phyloP scores from a whole-genome alignment of 2,888 invertebrate genomes.

The Leptogaster cylindrica region DNA sequence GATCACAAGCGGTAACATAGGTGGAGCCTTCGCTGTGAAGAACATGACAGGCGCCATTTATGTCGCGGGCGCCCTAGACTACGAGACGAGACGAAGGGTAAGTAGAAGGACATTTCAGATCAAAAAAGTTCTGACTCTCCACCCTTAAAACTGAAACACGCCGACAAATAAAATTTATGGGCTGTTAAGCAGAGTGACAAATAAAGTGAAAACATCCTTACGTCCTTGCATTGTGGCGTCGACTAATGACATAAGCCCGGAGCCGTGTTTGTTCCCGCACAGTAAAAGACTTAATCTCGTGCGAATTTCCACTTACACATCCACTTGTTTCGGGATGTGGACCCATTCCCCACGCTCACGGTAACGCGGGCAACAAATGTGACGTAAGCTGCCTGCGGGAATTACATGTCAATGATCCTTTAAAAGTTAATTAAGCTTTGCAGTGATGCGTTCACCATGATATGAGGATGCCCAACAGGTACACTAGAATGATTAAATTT shows the following conservation, averaged over 20 bases:
- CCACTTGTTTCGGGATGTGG: constrained; percentile 1
- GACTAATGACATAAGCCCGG: constrained; percentile 23
- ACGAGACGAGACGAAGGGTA: constrained; percentile 94
- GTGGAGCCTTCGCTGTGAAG: constrained; percentile 96
- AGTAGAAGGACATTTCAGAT: constrained; percentile 65
- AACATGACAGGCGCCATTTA: constrained; percentile 99
- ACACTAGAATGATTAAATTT: not conserved
- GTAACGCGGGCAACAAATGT: no score
- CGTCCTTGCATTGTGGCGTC: not conserved
- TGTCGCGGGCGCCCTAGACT: constrained; percentile 95
- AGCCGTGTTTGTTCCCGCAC: not conserved
- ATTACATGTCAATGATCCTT: not conserved
- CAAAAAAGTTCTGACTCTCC: not conserved
- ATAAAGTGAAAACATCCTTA: constrained; percentile 1
- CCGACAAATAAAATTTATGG: constrained; percentile 9
- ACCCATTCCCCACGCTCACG: no score
- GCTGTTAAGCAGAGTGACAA: constrained; percentile 37
- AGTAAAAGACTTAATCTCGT: not conserved
- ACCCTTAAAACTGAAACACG: not conserved
- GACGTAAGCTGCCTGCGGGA: not conserved
- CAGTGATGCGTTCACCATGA: not conserved
- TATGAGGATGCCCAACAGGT: not conserved
- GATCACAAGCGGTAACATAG: constrained; percentile 99
- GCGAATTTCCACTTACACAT: constrained; percentile 1
- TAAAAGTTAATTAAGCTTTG: not conserved